Evolutionary conservation across 2,888 invertebrate genomes (phyloP), one percentile per base, ranked within the genome.

Genomic region (Cacoxenus indagator): DNA sequence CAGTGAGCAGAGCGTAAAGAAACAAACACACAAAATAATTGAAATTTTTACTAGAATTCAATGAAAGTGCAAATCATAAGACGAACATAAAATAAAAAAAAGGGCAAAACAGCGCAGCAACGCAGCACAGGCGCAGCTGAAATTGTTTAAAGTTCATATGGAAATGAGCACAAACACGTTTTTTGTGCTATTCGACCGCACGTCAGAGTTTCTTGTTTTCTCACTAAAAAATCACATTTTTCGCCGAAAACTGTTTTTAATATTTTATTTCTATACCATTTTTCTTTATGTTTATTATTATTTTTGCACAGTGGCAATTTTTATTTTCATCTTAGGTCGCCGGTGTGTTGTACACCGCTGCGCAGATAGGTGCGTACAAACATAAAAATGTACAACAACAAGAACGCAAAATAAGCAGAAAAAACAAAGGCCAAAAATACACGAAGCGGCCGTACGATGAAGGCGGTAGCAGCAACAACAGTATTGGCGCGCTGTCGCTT

Each of bases 11-110:
- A 64, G 48, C 29, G 64, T 51, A 24, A n/a, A n/a, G 17, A 46
- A n/a, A 22, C 54, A 11, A 54, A 57, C 75, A 78, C 76, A 81
- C 74, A 80, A 78, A 77, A 82, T 82, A 80, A 80, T 82, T 80
- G 80, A 77, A 81, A 82, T 80, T 80, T 78, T 74, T 82, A 80
- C 78, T 75, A 77, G 80, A 81, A 80, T 82, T 80, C 81, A 80
- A 82, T 81, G 82, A 81, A 80, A 80, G 75, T 75, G 74, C 37
- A 11, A 37, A 6, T 5, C 37, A 11, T 8, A 37, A 11, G 6
- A 54, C 5, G 8, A 54, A 54, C 51, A 54, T 19, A n/a, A 51
- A 51, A 4, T 19, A n/a, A n/a, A 54, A 54, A 19, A 54, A 9
- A 54, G 24, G 22, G 6, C 2, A 2, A 48, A 48, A 5, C 4